Conservation (phyloP, 1,140 invertebrate genomes). For the Helicoverpa armigera region DNA sequence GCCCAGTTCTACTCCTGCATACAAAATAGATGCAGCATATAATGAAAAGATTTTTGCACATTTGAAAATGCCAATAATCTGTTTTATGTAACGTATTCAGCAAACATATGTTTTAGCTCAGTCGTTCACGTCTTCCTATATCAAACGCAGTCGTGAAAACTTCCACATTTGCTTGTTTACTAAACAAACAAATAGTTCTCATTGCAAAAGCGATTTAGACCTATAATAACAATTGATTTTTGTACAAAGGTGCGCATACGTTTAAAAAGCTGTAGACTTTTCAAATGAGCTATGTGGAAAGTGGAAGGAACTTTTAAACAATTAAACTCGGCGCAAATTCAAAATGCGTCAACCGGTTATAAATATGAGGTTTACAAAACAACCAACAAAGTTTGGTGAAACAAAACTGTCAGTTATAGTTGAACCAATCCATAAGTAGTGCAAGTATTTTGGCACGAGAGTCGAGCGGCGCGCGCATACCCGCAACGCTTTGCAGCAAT, state of each 20-base stretch:
- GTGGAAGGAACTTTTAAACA: too few relatives aligned
- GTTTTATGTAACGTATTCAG: neutral
- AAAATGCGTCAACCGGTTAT: too few relatives aligned
- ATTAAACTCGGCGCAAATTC: too few relatives aligned
- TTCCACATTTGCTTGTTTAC: neutral
- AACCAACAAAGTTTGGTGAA: neutral
- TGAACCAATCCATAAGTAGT: constrained; percentile 45
- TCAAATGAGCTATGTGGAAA: too few relatives aligned
- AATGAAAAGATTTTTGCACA: neutral
- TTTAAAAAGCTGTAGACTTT: too few relatives aligned
- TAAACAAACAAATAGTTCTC: neutral
- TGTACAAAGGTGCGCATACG: too few relatives aligned
- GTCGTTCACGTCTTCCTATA: too few relatives aligned
- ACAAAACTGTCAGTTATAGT: constrained; percentile 26
- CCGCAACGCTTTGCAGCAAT: constrained; percentile 49
- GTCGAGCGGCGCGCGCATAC: constrained; percentile 46
- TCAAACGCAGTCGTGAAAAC: neutral
- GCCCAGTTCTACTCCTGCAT: too few relatives aligned
- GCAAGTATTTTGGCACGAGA: constrained; percentile 48
- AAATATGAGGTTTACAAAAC: constrained; percentile 1
- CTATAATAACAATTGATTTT: too few relatives aligned
- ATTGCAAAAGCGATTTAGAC: too few relatives aligned
- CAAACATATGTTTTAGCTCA: neutral
- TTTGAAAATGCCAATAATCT: neutral
- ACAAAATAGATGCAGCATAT: neutral